phyloP scores from a whole-genome alignment of 2,113 vertebrate species.

The Ailurus styani region DNA sequence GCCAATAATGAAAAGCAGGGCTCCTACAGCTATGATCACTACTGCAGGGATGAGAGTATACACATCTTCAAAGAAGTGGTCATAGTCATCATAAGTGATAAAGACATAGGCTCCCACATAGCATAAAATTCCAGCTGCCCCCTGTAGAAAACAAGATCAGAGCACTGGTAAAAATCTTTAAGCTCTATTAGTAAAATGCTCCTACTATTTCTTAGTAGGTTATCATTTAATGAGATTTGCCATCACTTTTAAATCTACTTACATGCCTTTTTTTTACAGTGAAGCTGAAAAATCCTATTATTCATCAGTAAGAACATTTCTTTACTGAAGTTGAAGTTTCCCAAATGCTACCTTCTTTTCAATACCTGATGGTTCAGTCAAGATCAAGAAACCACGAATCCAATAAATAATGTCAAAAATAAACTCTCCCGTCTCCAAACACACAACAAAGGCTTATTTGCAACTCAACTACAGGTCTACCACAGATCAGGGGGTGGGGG shows the following conservation, averaged over 20 bases:
- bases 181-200: not conserved
- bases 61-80: slow-evolving; percentile 97
- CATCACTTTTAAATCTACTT: not conserved
- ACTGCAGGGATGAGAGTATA: slow-evolving; percentile 95
- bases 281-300: not conserved
- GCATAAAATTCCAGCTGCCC: slow-evolving; percentile 96
- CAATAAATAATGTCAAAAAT: not conserved
- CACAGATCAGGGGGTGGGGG: not conserved
- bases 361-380: not conserved
- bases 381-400: not conserved
- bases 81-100: slow-evolving; percentile 97
- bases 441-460: not conserved
- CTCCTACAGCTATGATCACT: slow-evolving; percentile 94
- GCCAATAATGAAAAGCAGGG: slow-evolving; percentile 95
- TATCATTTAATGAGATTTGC: not conserved
- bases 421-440: not conserved
- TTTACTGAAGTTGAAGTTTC: not conserved
- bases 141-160: slow-evolving; percentile 78
- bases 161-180: not conserved
- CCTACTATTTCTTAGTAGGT: not conserved
- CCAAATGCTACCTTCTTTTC: not conserved
- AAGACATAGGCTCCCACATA: slow-evolving; percentile 99
- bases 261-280: not conserved
- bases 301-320: not conserved
- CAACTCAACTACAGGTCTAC: not conserved